These are phyloP conservation scores for Proteles cristata DNA, from an alignment of 2,113 vertebrate genomes.

Conservation along the genomic window DNA sequence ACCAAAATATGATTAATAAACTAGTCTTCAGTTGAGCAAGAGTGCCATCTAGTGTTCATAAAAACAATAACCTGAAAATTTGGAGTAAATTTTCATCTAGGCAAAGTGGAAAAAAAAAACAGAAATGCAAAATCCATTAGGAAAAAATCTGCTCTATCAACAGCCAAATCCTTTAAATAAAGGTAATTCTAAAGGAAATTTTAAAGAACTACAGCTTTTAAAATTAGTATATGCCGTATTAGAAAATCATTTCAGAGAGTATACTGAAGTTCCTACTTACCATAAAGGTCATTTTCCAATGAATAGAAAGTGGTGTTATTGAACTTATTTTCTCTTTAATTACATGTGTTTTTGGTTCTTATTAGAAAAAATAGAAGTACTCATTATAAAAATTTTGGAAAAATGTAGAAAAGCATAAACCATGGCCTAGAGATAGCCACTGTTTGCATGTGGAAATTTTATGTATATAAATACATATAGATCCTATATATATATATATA, in stretches of 20 bases:
- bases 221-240: not conserved
- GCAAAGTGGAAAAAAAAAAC: not conserved
- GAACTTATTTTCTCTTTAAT: slow-evolving; percentile 49
- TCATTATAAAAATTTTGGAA: not conserved
- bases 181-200: not conserved
- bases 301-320: not conserved
- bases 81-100: not conserved
- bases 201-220: not conserved
- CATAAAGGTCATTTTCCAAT: not conserved
- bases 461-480: not conserved
- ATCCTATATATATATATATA: too few species aligned
- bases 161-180: slow-evolving; percentile 29
- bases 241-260: slow-evolving; percentile 31
- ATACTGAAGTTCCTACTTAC: not conserved
- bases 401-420: slow-evolving; percentile 39
- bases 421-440: not conserved
- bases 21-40: slow-evolving; percentile 54
- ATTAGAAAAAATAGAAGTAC: slow-evolving; percentile 8
- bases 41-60: slow-evolving; percentile 77
- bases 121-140: slow-evolving; percentile 1
- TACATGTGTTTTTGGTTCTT: not conserved
- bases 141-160: not conserved
- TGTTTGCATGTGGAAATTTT: not conserved
- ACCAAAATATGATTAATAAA: not conserved
- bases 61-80: slow-evolving; percentile 47